phyloP scores from a whole-genome alignment of 2,113 vertebrate genomes.

The Charadrius vociferus region DNA sequence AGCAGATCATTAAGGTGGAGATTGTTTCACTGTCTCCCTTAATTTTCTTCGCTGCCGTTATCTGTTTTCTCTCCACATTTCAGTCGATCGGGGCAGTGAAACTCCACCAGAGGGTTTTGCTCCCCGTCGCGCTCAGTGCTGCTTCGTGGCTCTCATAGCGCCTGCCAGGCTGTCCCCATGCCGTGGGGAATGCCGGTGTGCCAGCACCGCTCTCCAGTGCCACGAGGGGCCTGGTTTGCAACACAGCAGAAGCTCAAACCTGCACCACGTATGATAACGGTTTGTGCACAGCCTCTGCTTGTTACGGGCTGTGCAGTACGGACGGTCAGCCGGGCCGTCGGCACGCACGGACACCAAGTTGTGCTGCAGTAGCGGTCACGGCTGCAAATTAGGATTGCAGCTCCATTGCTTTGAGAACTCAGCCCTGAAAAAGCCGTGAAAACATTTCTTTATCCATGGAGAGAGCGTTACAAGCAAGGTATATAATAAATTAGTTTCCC shows the following conservation, averaged over 20 bases:
- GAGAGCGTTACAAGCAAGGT: not conserved
- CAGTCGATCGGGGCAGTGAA: not conserved
- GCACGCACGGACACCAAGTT: fast-evolving
- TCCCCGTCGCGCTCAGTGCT: not conserved
- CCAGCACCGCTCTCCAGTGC: not conserved
- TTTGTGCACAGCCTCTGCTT: not conserved
- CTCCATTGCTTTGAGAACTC: not conserved
- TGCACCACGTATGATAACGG: fast-evolving
- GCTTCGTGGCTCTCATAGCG: not conserved
- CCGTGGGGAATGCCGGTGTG: not conserved
- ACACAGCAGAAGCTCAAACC: not conserved
- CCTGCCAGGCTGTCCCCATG: not conserved
- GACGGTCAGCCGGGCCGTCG: fast-evolving
- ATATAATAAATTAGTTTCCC: fast-evolving
- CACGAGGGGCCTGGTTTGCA: not conserved
- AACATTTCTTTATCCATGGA: not conserved
- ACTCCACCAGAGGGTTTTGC: not conserved
- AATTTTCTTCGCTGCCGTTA: not conserved
- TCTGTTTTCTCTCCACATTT: not conserved
- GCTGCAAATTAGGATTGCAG: not conserved
- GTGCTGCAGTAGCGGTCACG: fast-evolving
- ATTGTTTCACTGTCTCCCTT: not conserved
- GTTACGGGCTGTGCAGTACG: fast-evolving
- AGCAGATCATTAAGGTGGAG: not conserved
- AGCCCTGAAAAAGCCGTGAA: not conserved